Evolutionary conservation across 2,888 invertebrate genomes (phyloP), one percentile per base, ranked within the genome.

Genomic region (Drosophila ustulata): DNA sequence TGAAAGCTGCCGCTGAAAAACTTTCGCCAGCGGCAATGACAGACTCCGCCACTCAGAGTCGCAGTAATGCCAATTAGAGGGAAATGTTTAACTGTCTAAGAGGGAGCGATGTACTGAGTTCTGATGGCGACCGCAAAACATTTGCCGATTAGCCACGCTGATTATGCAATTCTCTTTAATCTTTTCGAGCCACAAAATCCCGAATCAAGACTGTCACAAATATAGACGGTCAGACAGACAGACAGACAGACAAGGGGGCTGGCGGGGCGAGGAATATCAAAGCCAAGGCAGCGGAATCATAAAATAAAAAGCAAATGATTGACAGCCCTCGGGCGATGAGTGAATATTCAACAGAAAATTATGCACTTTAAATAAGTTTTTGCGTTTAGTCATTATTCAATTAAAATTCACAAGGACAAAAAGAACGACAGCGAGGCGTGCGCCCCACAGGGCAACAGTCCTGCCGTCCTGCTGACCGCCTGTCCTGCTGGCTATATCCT

Each of bases 131-230:
- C 83, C 80, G 43, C 77, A 73, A 67, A 82, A 82, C 73, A 80
- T 79, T 80, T 80, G 80, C 61, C 70, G 82, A 82, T 79, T 72
- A 73, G 80, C 64, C 63, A 76, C 85, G 68, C 82, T 76, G 86
- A 87, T 82, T 87, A 78, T 71, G 73, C 69, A 68, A 82, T 82
- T 87, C 73, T 53, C 73, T 87, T 81, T 81, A 68, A 83, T 85
- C 82, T 78, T 65, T 39, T 56, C 13, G 45, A 64, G 52, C 26
- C 13, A 50, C 5, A 66, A 76, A 51, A 62, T 43, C 4, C 28
- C 51, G 11, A 49, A 30, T 46, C 46, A 4, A 37, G 25, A 18
- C 41, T 28, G 5, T 34, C 50, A 4, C 23, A 41, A 25, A 23
- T 6, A 43, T n/a, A n/a, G 55, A 5, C n/a, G 13, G 45, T 7